phyloP scores from a whole-genome alignment of 1,140 invertebrate genomes.

The Papilio polytes region DNA sequence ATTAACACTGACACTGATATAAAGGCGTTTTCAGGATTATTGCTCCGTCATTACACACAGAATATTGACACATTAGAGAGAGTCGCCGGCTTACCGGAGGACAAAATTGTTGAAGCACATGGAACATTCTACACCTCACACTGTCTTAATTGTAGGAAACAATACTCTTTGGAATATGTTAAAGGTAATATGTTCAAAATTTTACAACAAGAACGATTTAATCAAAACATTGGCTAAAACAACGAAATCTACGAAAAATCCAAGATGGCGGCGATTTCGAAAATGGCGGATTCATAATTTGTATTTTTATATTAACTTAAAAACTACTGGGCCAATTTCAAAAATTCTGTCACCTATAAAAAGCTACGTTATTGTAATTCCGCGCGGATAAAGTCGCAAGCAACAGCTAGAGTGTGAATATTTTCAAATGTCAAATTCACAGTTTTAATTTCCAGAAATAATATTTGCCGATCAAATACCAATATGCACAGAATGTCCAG shows the following conservation, averaged over 20 bases:
- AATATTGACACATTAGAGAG: slow-evolving; percentile 98
- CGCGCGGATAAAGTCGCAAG: too few species aligned
- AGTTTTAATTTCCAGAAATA: slow-evolving; percentile 83
- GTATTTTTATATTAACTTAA: too few species aligned
- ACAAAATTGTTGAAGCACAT: slow-evolving; percentile 96
- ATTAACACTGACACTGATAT: not conserved
- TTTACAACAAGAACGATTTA: not conserved
- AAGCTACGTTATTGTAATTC: too few species aligned
- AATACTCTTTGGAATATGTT: slow-evolving; percentile 91
- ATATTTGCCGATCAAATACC: slow-evolving; percentile 91
- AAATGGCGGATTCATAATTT: too few species aligned
- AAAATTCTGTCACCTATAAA: too few species aligned
- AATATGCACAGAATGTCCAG: slow-evolving; percentile 88
- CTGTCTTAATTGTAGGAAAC: slow-evolving; percentile 90
- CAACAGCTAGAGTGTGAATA: too few species aligned
- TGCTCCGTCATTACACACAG: slow-evolving; percentile 94
- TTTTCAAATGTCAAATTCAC: too few species aligned
- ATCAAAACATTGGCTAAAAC: too few species aligned
- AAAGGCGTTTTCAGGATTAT: slow-evolving; percentile 78
- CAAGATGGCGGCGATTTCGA: too few species aligned
- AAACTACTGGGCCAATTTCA: too few species aligned
- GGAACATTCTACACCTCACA: slow-evolving; percentile 96
- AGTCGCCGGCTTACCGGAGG: slow-evolving; percentile 92
- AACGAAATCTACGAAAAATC: too few species aligned
- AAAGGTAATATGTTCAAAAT: slow-evolving; percentile 71